phyloP scores from a whole-genome alignment of 2,888 invertebrate species.

The Stenodema calcarata region DNA sequence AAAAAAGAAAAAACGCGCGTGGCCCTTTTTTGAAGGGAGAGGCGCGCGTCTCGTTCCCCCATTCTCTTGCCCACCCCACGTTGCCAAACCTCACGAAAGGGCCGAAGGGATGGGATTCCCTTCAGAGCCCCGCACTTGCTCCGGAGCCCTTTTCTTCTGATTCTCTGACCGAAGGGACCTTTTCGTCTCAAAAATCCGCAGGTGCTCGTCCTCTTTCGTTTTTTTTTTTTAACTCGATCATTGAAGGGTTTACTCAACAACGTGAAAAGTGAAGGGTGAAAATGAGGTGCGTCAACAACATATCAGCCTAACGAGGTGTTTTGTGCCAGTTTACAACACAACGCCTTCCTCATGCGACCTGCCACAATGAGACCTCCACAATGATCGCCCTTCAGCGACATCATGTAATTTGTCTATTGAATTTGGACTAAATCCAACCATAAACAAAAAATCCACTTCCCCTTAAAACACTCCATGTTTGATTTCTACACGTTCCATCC shows the following conservation, averaged over 20 bases:
- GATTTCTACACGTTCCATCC: too few species aligned
- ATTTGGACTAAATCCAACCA: too few species aligned
- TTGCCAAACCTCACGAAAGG: constrained; percentile 26
- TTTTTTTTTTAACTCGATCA: background rate
- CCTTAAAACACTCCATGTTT: too few species aligned
- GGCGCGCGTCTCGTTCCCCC: constrained; percentile 13
- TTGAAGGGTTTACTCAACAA: background rate
- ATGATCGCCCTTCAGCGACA: too few species aligned
- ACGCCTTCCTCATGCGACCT: too few species aligned
- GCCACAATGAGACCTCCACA: too few species aligned
- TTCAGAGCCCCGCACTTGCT: background rate
- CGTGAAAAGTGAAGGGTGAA: background rate
- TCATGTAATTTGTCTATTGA: too few species aligned
- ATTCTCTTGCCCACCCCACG: constrained; percentile 5
- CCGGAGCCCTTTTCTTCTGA: background rate
- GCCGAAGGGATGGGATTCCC: background rate
- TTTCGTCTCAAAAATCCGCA: background rate
- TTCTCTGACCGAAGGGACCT: background rate
- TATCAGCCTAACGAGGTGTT: too few species aligned
- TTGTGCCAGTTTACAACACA: too few species aligned
- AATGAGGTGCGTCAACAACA: background rate
- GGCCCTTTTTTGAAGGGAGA: background rate
- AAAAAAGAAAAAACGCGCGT: constrained; percentile 15
- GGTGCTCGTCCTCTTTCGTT: background rate
- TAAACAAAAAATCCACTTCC: too few species aligned